These are phyloP conservation scores for Goniozus legneri DNA, from an alignment of 1,140 invertebrate species.

Conservation along the genomic window DNA sequence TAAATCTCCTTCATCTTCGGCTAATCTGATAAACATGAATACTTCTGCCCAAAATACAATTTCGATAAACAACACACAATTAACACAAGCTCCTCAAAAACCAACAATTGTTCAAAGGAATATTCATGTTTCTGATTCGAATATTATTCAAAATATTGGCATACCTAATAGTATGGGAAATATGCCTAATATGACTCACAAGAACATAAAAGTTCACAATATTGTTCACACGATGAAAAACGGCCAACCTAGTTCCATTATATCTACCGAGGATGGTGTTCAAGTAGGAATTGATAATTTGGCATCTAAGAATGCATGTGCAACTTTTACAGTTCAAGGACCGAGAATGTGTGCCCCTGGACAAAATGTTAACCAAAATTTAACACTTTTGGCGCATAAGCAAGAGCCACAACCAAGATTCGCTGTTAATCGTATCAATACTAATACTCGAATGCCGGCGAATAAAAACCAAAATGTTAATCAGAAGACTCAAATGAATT, in stretches of 20 bases:
- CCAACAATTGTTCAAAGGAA: slow-evolving; percentile 25
- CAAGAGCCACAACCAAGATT: slow-evolving; percentile 28
- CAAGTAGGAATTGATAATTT: slow-evolving; percentile 13
- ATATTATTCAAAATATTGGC: slow-evolving; percentile 20
- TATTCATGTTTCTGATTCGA: slow-evolving; percentile 22
- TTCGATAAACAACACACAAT: slow-evolving; percentile 34
- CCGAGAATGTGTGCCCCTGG: slow-evolving; percentile 20
- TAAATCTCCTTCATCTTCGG: slow-evolving; percentile 32
- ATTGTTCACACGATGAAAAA: slow-evolving; percentile 18
- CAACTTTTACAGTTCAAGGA: slow-evolving; percentile 18
- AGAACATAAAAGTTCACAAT: slow-evolving; percentile 25
- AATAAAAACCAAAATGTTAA: slow-evolving; percentile 25
- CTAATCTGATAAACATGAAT: slow-evolving; percentile 19
- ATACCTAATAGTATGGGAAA: slow-evolving; percentile 18
- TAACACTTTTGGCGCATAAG: slow-evolving; percentile 19
- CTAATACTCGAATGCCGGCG: slow-evolving; percentile 27
- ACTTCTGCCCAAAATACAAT: slow-evolving; percentile 29
- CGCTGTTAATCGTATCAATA: slow-evolving; percentile 23
- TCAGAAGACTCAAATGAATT: slow-evolving; percentile 36
- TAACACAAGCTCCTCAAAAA: slow-evolving; percentile 29
- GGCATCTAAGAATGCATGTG: slow-evolving; percentile 13
- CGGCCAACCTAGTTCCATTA: neutral
- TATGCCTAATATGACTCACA: slow-evolving; percentile 25
- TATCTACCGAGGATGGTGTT: slow-evolving; percentile 7
- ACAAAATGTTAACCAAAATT: slow-evolving; percentile 25